Percentiles rank a stretch among this genome's conserved stretches.
phyloP scores from a whole-genome alignment of 2,113 vertebrate genomes.

The Chunga burmeisteri region DNA sequence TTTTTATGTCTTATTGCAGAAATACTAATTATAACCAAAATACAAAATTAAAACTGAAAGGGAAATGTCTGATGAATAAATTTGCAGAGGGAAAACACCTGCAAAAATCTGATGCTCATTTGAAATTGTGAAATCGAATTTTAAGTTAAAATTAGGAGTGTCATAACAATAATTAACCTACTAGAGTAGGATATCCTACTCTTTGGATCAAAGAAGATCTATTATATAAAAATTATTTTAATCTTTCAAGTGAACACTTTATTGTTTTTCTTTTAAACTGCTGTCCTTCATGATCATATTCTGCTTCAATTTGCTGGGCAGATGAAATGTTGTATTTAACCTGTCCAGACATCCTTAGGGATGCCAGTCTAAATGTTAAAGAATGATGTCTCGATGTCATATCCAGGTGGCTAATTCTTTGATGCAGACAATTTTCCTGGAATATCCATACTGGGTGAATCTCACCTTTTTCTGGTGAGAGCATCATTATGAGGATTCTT shows the following conservation, averaged over 20 bases:
- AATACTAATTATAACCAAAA: not conserved
- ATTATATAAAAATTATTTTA: not conserved
- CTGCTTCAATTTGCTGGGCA: not conserved
- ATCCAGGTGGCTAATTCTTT: not conserved
- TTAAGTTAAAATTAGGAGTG: not conserved
- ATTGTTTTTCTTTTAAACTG: not conserved
- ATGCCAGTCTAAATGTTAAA: constrained; percentile 8
- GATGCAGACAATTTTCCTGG: not conserved
- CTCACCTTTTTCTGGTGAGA: not conserved
- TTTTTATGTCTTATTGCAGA: not conserved
- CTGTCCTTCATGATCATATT: not conserved
- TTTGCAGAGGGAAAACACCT: not conserved
- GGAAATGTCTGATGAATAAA: not conserved
- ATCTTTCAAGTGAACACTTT: not conserved
- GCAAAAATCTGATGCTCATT: not conserved
- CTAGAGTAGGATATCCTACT: not conserved
- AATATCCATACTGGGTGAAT: not conserved
- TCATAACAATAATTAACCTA: not conserved
- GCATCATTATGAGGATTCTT: not conserved
- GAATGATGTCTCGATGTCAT: not conserved
- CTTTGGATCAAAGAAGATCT: not conserved
- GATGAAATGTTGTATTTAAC: not conserved
- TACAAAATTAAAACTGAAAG: not conserved
- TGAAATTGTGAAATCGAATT: not conserved
- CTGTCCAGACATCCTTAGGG: not conserved